Evolutionary conservation across 1,140 invertebrate genomes (phyloP).

Genomic region (roundworm (Caenorhabditis elegans)): WBcel235 BX284606.5:2130001-2130500

Average conservation of each 20-base stretch:
- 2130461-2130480: neutral
- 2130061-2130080: constrained; percentile 7
- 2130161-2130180: constrained; percentile 2
- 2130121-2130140: constrained; percentile 19
- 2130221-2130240: constrained; percentile 16
- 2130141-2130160: constrained; percentile 14
- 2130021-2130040: too few relatives aligned
- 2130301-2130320: neutral
- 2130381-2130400: neutral
- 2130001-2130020: too few relatives aligned
- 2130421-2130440: constrained; percentile 13
- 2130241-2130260: too few relatives aligned
- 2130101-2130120: constrained; percentile 18
- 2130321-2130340: neutral
- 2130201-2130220: constrained; percentile 2
- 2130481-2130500: neutral
- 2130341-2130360: constrained; percentile 4
- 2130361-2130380: neutral
- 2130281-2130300: too few relatives aligned
- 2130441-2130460: neutral
- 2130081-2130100: constrained; percentile 15
- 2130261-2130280: too few relatives aligned
- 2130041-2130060: too few relatives aligned
- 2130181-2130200: constrained; percentile 3
- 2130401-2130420: neutral